A percentile compares a stretch with the other conserved stretches of the same genome.
phyloP scores from a whole-genome alignment of 2,888 invertebrate species.

The Caenorhabditis uteleia region DNA sequence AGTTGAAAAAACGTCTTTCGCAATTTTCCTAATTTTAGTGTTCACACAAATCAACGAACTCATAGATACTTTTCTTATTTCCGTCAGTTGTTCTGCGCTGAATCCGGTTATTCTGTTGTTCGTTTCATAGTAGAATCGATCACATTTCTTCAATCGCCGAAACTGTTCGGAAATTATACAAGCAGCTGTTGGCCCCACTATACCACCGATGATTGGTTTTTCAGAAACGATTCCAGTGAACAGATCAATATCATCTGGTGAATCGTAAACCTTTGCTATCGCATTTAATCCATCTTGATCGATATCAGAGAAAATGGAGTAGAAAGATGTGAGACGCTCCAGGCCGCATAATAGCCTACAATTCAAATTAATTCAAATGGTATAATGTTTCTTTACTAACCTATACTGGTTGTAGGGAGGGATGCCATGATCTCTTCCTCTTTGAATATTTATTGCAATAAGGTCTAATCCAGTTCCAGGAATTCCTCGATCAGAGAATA shows the following conservation, averaged over 20 bases:
- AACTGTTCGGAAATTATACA: constrained; percentile 88
- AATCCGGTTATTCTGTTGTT: not conserved
- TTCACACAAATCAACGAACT: constrained; percentile 87
- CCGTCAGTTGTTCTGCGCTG: constrained; percentile 77
- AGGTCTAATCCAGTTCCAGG: constrained; percentile 83
- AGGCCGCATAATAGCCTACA: constrained; percentile 61
- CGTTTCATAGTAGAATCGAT: constrained; percentile 79
- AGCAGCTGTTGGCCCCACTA: constrained; percentile 90
- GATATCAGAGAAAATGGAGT: constrained; percentile 59
- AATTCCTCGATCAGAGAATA: constrained; percentile 77
- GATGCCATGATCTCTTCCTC: constrained; percentile 74
- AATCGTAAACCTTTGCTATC: constrained; percentile 59
- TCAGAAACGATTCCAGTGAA: constrained; percentile 49
- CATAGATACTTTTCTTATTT: constrained; percentile 84
- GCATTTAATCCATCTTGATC: constrained; percentile 52
- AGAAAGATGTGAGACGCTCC: constrained; percentile 47
- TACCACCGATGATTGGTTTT: constrained; percentile 75
- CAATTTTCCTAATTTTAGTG: constrained; percentile 74
- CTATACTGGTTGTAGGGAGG: constrained; percentile 56
- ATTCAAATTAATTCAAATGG: not conserved
- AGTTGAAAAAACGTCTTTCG: constrained; percentile 86
- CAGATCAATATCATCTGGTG: constrained; percentile 45
- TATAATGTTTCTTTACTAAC: constrained; percentile 9
- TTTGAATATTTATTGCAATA: constrained; percentile 86
- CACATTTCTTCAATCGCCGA: constrained; percentile 77